phyloP scores from a whole-genome alignment of 2,888 invertebrate species.

The Globia sparganii region DNA sequence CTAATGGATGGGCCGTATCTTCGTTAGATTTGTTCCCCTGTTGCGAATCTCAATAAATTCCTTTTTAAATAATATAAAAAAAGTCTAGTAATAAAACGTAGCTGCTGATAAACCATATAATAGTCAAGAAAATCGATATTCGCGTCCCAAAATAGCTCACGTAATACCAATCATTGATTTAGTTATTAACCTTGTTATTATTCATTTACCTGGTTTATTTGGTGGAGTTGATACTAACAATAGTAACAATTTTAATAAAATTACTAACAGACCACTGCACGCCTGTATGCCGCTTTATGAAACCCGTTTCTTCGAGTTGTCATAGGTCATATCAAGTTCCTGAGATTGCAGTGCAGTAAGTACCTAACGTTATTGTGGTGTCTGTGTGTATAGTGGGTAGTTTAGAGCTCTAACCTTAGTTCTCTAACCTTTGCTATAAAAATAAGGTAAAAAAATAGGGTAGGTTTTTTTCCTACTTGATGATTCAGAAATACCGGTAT shows the following conservation, averaged over 20 bases:
- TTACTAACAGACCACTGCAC: conserved; percentile 90
- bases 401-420: conserved; percentile 7
- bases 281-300: conserved; percentile 90
- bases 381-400: conserved; percentile 19
- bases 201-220: conserved; percentile 19
- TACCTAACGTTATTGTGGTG: conserved; percentile 67
- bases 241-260: conserved; percentile 74
- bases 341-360: conserved; percentile 89
- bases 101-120: not conserved
- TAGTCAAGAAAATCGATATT: not conserved
- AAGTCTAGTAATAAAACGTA: not conserved
- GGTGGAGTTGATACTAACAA: conserved; percentile 62
- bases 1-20: too few species aligned
- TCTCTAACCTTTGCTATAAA: not conserved
- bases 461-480: not conserved
- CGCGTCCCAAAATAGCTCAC: conserved; percentile 32
- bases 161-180: conserved; percentile 26
- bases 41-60: not conserved
- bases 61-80: not conserved
- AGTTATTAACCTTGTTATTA: conserved; percentile 10
- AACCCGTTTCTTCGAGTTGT: conserved; percentile 83
- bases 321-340: conserved; percentile 86
- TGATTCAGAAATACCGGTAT: not conserved
- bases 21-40: too few species aligned
- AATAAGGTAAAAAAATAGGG: not conserved